Evolutionary conservation across 2,888 invertebrate genomes (phyloP).

Genomic region (Clusia tigrina): DNA sequence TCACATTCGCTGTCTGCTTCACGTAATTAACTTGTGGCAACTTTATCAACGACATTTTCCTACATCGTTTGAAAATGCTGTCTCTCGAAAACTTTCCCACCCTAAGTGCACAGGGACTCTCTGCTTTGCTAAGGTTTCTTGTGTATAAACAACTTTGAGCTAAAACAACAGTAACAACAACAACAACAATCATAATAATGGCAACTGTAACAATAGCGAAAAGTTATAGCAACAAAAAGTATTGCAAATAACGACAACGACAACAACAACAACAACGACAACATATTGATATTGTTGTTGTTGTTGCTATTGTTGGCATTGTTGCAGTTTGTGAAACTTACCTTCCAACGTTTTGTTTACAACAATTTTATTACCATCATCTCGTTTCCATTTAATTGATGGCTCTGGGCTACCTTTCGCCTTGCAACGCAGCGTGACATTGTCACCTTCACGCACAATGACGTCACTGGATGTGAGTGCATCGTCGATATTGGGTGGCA

Average conservation of each 20-base stretch:
- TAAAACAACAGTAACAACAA: too few species aligned
- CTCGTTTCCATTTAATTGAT: slow-evolving; percentile 89
- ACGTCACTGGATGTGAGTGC: slow-evolving; percentile 89
- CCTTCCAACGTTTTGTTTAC: slow-evolving; percentile 84
- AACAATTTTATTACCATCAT: slow-evolving; percentile 86
- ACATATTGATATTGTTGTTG: background rate
- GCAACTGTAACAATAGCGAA: background rate
- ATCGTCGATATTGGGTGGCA: slow-evolving; percentile 92
- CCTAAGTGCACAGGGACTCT: too few species aligned
- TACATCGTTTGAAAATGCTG: too few species aligned
- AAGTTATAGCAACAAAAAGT: background rate
- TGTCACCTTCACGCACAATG: slow-evolving; percentile 88
- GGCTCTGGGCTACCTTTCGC: slow-evolving; percentile 90
- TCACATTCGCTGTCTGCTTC: too few species aligned
- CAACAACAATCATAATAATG: too few species aligned
- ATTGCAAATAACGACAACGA: background rate
- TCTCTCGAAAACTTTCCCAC: too few species aligned
- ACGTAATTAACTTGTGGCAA: too few species aligned
- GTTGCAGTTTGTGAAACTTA: slow-evolving; percentile 64
- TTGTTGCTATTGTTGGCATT: too few species aligned
- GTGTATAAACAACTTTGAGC: too few species aligned
- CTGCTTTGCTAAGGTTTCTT: too few species aligned
- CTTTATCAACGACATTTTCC: too few species aligned
- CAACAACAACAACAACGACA: slow-evolving; percentile 1
- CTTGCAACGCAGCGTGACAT: slow-evolving; percentile 87